Evolutionary conservation across 2,888 invertebrate genomes (phyloP).

Genomic region (Macaria liturata): DNA sequence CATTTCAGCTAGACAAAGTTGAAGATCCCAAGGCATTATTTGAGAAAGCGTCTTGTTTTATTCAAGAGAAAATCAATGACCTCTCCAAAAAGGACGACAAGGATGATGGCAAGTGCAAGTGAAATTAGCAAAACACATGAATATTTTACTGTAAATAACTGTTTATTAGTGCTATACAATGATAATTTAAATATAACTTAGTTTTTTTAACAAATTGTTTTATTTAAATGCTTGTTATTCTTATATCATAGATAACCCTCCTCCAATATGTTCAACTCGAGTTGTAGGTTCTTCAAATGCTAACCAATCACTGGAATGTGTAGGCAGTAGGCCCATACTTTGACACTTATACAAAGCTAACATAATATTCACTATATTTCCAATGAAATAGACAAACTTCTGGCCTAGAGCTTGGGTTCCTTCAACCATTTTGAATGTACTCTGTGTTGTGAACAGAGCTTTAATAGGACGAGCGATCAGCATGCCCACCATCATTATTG

Average conservation of each 20-base stretch:
- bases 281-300: constrained; percentile 97
- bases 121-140: constrained; percentile 37
- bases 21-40: constrained; percentile 91
- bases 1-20: constrained; percentile 89
- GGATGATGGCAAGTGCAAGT: constrained; percentile 39
- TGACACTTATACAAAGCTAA: constrained; percentile 98
- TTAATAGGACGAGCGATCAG: constrained; percentile 97
- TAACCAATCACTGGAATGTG: constrained; percentile 98
- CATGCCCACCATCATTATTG: constrained; percentile 99
- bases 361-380: constrained; percentile 95
- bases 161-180: constrained; percentile 61
- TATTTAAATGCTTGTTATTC: constrained; percentile 60
- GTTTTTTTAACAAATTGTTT: constrained; percentile 33
- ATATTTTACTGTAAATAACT: constrained; percentile 63
- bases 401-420: constrained; percentile 95
- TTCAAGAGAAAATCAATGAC: constrained; percentile 84
- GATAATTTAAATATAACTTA: constrained; percentile 43
- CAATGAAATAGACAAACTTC: constrained; percentile 96
- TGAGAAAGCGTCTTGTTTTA: constrained; percentile 87
- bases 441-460: constrained; percentile 94
- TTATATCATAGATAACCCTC: constrained; percentile 85
- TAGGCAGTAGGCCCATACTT: constrained; percentile 98
- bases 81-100: constrained; percentile 43
- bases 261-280: constrained; percentile 93
- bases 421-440: constrained; percentile 97